Conservation (phyloP, 1,140 invertebrate genomes). For the Cydia strobilella region DNA sequence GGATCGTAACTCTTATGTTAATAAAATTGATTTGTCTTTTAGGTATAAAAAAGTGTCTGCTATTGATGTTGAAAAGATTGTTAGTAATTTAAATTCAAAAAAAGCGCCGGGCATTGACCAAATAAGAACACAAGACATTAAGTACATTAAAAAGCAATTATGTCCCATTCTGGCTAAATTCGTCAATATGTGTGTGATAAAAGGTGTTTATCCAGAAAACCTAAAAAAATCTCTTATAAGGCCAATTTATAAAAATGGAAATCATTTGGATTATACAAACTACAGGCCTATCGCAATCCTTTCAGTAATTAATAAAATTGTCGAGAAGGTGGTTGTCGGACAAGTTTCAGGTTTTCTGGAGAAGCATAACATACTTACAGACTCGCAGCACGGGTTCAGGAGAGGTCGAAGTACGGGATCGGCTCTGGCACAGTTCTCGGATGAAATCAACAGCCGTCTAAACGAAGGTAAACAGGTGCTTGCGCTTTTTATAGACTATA, state of each 20-base stretch:
- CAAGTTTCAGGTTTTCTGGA: conserved; percentile 32
- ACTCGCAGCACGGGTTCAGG: conserved; percentile 32
- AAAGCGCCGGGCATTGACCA: too few species aligned
- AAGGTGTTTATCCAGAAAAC: too few species aligned
- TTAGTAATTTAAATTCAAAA: too few species aligned
- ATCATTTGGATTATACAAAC: too few species aligned
- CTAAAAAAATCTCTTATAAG: too few species aligned
- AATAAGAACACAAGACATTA: too few species aligned
- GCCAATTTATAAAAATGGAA: too few species aligned
- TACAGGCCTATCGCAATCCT: conserved; percentile 13
- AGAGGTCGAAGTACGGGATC: conserved; percentile 20
- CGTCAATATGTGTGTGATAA: too few species aligned
- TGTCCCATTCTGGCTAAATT: too few species aligned
- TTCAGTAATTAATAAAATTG: too few species aligned
- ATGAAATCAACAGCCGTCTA: conserved; percentile 24
- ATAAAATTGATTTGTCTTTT: conserved; percentile 14
- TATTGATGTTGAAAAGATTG: conserved; percentile 21
- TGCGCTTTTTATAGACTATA: too few species aligned
- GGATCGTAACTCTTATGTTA: conserved; percentile 30
- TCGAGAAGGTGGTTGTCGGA: conserved; percentile 16
- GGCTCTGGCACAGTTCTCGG: conserved; percentile 24
- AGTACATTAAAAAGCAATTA: too few species aligned
- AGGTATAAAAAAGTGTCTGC: conserved; percentile 31
- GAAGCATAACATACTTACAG: conserved; percentile 19
- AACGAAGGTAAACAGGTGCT: conserved; percentile 27